These are phyloP conservation scores for Lagodon rhomboides DNA, from an alignment of 2,797 vertebrate genomes.

Conservation along the genomic window DNA sequence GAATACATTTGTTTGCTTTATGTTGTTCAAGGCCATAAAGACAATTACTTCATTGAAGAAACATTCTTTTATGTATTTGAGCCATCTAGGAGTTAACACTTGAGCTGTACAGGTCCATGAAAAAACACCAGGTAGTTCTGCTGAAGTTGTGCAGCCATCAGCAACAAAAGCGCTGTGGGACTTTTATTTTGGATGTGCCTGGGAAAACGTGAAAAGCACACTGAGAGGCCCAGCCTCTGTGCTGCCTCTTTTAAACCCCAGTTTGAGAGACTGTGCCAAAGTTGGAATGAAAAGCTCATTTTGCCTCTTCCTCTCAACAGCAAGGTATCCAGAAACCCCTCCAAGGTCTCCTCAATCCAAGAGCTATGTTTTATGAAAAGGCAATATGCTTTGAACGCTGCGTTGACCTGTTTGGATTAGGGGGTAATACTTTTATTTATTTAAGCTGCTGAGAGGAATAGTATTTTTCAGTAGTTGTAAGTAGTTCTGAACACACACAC, in stretches of 20 bases:
- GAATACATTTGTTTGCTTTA: not conserved
- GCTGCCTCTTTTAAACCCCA: conserved; percentile 72
- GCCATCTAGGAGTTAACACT: not conserved
- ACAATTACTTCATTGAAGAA: not conserved
- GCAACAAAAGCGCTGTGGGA: conserved; percentile 21
- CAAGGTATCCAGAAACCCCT: conserved; percentile 68
- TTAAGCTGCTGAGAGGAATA: conserved; percentile 38
- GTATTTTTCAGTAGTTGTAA: conserved; percentile 17
- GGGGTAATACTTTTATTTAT: conserved; percentile 63
- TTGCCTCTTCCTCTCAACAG: conserved; percentile 71
- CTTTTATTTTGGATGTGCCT: conserved; percentile 76
- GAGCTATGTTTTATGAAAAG: conserved; percentile 77
- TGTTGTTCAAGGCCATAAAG: not conserved
- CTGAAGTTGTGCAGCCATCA: conserved; percentile 3
- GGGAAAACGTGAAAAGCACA: conserved; percentile 83
- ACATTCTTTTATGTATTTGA: not conserved
- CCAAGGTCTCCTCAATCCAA: conserved; percentile 65
- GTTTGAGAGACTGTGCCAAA: conserved; percentile 77
- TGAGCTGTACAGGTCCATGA: conserved; percentile 1
- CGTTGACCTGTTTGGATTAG: conserved; percentile 54
- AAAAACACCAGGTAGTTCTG: not conserved
- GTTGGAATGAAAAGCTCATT: conserved; percentile 83
- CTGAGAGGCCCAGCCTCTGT: conserved; percentile 72
- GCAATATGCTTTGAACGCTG: conserved; percentile 68
- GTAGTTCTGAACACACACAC: not conserved